Conservation (phyloP, 2,888 invertebrate species). For the Synergus itoensis region DNA sequence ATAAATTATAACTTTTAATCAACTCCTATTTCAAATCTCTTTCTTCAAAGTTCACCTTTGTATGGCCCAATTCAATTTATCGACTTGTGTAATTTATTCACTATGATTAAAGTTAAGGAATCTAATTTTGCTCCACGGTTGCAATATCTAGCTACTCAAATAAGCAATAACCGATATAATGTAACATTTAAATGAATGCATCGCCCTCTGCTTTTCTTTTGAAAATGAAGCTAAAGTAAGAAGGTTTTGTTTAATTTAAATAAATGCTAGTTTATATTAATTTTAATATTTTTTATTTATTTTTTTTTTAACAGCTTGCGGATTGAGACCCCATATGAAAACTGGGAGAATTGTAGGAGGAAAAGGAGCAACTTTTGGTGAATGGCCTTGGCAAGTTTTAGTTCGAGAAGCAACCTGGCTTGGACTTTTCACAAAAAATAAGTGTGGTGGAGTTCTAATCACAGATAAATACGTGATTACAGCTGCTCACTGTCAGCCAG, state of each 20-base stretch:
- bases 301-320: constrained; percentile 86
- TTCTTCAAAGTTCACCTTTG: neutral
- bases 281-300: too few relatives aligned
- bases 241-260: neutral
- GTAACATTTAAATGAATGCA: neutral
- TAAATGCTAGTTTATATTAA: neutral
- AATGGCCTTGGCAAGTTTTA: constrained; percentile 96
- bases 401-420: constrained; percentile 96
- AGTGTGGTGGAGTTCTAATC: constrained; percentile 96
- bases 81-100: neutral
- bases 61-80: neutral
- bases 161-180: neutral
- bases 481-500: constrained; percentile 97
- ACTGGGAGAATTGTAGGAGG: constrained; percentile 93
- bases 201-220: too few relatives aligned
- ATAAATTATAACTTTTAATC: neutral
- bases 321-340: constrained; percentile 89
- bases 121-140: neutral
- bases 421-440: constrained; percentile 95
- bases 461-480: constrained; percentile 92
- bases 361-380: constrained; percentile 90
- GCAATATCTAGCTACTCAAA: neutral
- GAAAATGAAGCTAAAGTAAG: too few relatives aligned
- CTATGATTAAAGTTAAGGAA: neutral
- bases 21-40: neutral